Evolutionary conservation across 2,113 vertebrate species (phyloP).

Genomic region (Thalassoma bifasciatum): DNA sequence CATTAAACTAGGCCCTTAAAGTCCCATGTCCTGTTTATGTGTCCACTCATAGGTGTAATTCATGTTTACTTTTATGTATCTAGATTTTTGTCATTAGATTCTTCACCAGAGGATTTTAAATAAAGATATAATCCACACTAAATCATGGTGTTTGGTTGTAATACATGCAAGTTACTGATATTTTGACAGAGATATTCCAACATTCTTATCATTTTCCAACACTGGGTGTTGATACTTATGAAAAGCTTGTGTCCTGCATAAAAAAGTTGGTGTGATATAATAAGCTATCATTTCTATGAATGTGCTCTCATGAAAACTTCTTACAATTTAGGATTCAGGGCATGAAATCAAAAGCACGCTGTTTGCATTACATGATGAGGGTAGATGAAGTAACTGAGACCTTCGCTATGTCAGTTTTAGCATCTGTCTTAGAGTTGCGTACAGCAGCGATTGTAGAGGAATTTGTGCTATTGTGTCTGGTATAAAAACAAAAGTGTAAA

Average conservation of each 20-base stretch:
- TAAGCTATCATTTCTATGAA: background rate
- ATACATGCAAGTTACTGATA: background rate
- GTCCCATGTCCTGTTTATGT: constrained; percentile 29
- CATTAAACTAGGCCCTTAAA: constrained; percentile 21
- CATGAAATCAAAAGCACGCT: too few relatives aligned
- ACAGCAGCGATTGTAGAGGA: too few relatives aligned
- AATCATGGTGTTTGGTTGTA: background rate
- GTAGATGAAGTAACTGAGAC: too few relatives aligned
- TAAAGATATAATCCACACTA: constrained; percentile 65
- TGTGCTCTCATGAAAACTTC: too few relatives aligned
- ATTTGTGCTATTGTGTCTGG: too few relatives aligned
- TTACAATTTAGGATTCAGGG: too few relatives aligned
- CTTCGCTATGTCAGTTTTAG: too few relatives aligned
- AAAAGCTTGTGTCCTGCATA: background rate
- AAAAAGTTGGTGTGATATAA: background rate
- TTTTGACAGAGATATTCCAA: background rate
- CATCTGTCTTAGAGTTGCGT: too few relatives aligned
- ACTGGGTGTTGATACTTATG: background rate
- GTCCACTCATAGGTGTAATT: constrained; percentile 36
- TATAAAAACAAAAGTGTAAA: too few relatives aligned
- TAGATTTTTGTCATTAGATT: constrained; percentile 45
- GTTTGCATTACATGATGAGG: too few relatives aligned
- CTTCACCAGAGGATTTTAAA: constrained; percentile 58
- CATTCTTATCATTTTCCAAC: too few relatives aligned
- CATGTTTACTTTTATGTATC: constrained; percentile 49